Evolutionary conservation across 2,888 invertebrate species (phyloP).

Genomic region (Buathra laborator): DNA sequence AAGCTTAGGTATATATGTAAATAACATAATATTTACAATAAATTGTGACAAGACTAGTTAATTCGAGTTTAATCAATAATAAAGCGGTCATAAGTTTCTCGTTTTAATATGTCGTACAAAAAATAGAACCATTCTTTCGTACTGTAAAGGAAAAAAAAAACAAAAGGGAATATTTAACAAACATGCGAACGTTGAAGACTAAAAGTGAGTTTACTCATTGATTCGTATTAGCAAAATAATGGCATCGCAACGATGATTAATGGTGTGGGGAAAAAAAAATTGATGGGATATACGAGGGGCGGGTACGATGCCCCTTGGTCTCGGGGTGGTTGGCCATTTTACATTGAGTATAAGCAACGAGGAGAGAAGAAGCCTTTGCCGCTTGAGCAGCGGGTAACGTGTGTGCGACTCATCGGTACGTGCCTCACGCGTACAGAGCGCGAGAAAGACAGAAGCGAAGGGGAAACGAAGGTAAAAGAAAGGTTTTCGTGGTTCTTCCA

Average conservation of each 20-base stretch:
- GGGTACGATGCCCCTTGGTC: conserved; percentile 2
- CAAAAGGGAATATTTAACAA: not conserved
- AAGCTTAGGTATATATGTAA: conserved; percentile 83
- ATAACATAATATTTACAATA: conserved; percentile 84
- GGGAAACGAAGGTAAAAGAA: conserved; percentile 38
- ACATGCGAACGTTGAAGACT: not conserved
- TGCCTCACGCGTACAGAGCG: no score
- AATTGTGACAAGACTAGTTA: conserved; percentile 80
- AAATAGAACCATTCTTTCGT: conserved; percentile 7
- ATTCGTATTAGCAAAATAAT: conserved; percentile 31
- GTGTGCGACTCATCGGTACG: not conserved
- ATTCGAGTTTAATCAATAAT: conserved; percentile 69
- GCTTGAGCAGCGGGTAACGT: conserved; percentile 4
- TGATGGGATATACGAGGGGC: not conserved
- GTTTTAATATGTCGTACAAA: conserved; percentile 32
- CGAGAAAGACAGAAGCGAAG: no score
- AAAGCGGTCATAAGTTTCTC: conserved; percentile 44
- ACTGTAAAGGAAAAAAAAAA: not conserved
- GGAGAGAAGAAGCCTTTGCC: not conserved
- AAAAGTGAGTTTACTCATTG: conserved; percentile 20
- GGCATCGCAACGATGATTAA: conserved; percentile 13
- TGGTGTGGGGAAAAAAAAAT: not conserved
- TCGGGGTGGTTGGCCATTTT: conserved; percentile 40
- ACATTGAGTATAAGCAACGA: not conserved
- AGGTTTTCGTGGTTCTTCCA: conserved; percentile 56